Base-by-base conservation (phyloP, 2,888 invertebrate genomes). In the Lycaena phlaeas region DNA sequence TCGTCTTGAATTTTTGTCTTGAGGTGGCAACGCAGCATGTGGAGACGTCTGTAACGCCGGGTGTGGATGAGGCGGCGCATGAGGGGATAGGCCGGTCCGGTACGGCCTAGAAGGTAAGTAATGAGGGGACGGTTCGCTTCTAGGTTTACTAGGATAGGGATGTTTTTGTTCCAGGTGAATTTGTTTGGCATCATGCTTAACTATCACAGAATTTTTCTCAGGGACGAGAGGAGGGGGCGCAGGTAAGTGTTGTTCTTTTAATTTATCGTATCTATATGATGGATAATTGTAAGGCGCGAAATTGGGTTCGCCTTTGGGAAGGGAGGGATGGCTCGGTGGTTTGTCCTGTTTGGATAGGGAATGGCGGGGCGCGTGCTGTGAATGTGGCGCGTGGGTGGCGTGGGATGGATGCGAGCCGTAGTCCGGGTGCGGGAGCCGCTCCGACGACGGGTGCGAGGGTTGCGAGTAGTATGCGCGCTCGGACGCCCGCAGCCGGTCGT, bases 141-240 rank as follows among this genome's bases (percentile, higher is more conserved):
- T 69, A 43, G 87, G 71, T 60, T 89, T 88, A 48, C 87, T 87
- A 49, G 87, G 86, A 45, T 87, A 87, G n/a, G 72, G 78, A 44
- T 66, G 87, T 71, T 71, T 87, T 69, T 64, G 87, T 64, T 89
- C 88, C 45, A 88, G 63, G 61, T 88, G 87, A 30, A 84, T 76
- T 59, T 88, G 88, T 65, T 91, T 89, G 40, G 87, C 88, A 59
- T 92, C 92, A 68, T 92, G 92, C 64, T 92, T 92, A 46, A 92
- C 92, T 68, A 92, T 92, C 64, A 92, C 92, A 60, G 91, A 90
- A 68, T 88, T 91, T 68, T 91, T 92, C 68, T 92, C 92, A 54
- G 88, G 87, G 52, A 90, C 82, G 42, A 91, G 72, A 3, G 90
- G 89, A 39, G 91, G 89, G 11, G 90, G 90, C 49, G 89, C 90